Evolutionary conservation across 30 jellyfish, hydroid and myxozoan genomes (phyloP).

Genomic region (Cassiopea xamachana): DNA sequence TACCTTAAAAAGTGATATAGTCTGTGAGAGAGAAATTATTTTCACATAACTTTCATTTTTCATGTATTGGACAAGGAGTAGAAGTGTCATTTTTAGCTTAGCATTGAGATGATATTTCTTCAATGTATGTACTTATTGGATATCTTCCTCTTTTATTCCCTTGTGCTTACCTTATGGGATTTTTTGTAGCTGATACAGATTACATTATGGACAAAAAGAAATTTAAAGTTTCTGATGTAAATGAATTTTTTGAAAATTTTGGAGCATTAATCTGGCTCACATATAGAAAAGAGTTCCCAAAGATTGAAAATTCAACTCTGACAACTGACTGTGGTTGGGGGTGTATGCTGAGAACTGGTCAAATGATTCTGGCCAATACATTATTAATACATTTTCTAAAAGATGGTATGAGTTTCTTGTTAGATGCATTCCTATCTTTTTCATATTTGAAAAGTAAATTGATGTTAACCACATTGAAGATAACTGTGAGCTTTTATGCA

Average conservation of each 20-base stretch:
- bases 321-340: slow-evolving; percentile 99
- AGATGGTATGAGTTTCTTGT: slow-evolving; percentile 61
- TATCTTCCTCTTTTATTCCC: too few relatives aligned
- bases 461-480: too few relatives aligned
- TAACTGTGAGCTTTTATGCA: too few relatives aligned
- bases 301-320: slow-evolving; percentile 84
- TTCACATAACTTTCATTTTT: too few relatives aligned
- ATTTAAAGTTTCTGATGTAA: slow-evolving; percentile 69
- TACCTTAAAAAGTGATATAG: too few relatives aligned
- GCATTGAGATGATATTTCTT: too few relatives aligned
- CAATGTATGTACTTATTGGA: too few relatives aligned
- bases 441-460: neutral
- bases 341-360: slow-evolving; percentile 98
- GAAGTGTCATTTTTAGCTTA: too few relatives aligned
- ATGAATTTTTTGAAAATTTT: slow-evolving; percentile 85
- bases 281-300: slow-evolving; percentile 92
- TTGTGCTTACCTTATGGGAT: too few relatives aligned
- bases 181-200: slow-evolving; percentile 51
- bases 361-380: slow-evolving; percentile 94
- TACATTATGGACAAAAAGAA: slow-evolving; percentile 27
- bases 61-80: too few relatives aligned
- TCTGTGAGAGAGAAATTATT: too few relatives aligned
- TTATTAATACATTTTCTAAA: slow-evolving; percentile 81
- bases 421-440: neutral
- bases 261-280: slow-evolving; percentile 89